Percentiles rank a stretch among this genome's conserved stretches.
Conservation (phyloP, 2,113 vertebrate species). For the Aphyosemion australe region DNA sequence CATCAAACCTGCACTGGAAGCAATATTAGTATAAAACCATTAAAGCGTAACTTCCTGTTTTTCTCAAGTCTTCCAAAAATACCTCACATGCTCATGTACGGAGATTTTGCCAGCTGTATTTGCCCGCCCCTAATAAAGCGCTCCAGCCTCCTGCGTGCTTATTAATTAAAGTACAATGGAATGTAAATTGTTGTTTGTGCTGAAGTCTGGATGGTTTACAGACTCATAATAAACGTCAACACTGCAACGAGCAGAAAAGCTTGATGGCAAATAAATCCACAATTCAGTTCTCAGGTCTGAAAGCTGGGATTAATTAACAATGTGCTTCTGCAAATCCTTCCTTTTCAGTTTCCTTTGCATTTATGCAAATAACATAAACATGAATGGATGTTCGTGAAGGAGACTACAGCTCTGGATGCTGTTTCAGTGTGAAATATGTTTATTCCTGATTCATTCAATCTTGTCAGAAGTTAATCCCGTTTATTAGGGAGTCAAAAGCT, state of each 20-base stretch:
- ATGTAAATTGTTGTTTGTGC: background rate
- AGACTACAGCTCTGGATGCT: too few relatives aligned
- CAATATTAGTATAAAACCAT: background rate
- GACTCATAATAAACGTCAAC: background rate
- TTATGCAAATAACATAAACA: background rate
- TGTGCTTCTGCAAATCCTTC: background rate
- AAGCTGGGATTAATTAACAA: background rate
- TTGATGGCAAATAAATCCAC: background rate
- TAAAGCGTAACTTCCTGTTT: background rate
- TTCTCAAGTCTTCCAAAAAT: background rate
- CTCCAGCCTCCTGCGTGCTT: background rate
- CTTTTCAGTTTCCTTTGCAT: too few relatives aligned
- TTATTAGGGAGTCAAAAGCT: too few relatives aligned
- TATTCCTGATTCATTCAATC: too few relatives aligned
- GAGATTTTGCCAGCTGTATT: conserved; percentile 3
- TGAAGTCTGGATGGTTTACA: background rate
- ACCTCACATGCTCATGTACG: background rate
- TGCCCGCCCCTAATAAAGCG: background rate
- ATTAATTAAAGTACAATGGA: background rate
- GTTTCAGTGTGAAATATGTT: too few relatives aligned
- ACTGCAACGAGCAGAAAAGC: background rate
- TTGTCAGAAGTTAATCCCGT: too few relatives aligned
- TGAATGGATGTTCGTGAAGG: too few relatives aligned
- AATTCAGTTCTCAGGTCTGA: background rate
- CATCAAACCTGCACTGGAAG: background rate